A percentile compares a stretch with the other conserved stretches of the same genome.
phyloP scores from a whole-genome alignment of 2,113 vertebrate genomes.

The Ramphastos sulfuratus region DNA sequence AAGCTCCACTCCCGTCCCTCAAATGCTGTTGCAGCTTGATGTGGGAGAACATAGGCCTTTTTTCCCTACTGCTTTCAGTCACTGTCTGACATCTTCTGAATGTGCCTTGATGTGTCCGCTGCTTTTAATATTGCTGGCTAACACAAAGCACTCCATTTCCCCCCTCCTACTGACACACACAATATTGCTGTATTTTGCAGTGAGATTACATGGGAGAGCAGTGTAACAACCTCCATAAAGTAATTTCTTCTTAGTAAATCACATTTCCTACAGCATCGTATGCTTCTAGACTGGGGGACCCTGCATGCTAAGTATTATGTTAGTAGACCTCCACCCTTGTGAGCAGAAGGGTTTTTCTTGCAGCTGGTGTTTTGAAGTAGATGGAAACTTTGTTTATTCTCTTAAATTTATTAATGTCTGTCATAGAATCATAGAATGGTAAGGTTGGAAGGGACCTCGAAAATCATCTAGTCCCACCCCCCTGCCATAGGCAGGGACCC shows the following conservation, averaged over 20 bases:
- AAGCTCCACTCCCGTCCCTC: slow-evolving; percentile 34
- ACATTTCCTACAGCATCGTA: background rate
- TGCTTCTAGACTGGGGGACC: background rate
- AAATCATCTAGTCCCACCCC: too few relatives aligned
- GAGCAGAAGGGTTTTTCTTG: background rate
- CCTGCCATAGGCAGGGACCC: too few relatives aligned
- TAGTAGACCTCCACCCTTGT: background rate
- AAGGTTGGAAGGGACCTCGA: too few relatives aligned
- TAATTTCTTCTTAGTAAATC: background rate
- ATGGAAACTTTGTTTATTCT: background rate
- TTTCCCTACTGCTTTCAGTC: slow-evolving; percentile 63
- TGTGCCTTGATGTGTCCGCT: slow-evolving; percentile 39
- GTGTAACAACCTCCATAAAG: background rate
- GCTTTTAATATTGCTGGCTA: slow-evolving; percentile 56
- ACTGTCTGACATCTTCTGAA: slow-evolving; percentile 51
- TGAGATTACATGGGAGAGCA: background rate
- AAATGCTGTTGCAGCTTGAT: slow-evolving; percentile 45
- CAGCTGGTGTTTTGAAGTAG: slow-evolving; percentile 9
- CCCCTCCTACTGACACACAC: slow-evolving; percentile 23
- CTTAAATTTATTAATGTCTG: background rate
- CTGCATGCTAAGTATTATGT: background rate
- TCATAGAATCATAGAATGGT: too few relatives aligned
- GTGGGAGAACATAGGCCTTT: slow-evolving; percentile 52
- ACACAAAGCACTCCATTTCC: background rate
- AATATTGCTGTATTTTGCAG: background rate